Percentiles rank a stretch among this genome's conserved stretches.
phyloP scores from a whole-genome alignment of 2,888 invertebrate species.

The Drosophila vallismaia region DNA sequence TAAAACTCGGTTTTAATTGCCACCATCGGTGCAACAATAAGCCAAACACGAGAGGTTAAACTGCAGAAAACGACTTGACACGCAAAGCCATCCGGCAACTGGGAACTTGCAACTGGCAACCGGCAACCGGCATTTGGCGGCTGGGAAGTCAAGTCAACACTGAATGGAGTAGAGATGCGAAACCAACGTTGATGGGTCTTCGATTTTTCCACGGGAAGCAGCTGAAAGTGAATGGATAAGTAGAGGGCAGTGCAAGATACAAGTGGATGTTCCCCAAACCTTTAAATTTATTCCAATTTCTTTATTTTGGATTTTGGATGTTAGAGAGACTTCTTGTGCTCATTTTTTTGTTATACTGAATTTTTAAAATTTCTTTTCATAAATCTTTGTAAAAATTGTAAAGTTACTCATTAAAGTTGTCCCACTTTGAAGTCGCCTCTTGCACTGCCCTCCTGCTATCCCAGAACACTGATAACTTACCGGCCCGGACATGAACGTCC shows the following conservation, averaged over 20 bases:
- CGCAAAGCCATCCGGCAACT: constrained; percentile 29
- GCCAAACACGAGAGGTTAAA: constrained; percentile 28
- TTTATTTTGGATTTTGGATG: too few species aligned
- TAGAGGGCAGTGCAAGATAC: constrained; percentile 55
- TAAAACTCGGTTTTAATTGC: constrained; percentile 33
- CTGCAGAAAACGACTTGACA: constrained; percentile 30
- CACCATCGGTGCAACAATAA: constrained; percentile 33
- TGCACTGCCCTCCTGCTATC: constrained; percentile 55
- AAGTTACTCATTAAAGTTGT: too few species aligned
- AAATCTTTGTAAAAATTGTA: too few species aligned
- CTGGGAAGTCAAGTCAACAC: background rate
- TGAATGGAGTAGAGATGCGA: background rate
- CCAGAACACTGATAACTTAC: constrained; percentile 85
- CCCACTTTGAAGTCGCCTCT: background rate
- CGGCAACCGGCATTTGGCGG: constrained; percentile 21
- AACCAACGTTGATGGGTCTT: constrained; percentile 48
- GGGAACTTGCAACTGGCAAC: constrained; percentile 13
- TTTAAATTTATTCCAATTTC: too few species aligned
- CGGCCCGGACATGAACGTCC: constrained; percentile 97
- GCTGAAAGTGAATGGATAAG: constrained; percentile 48
- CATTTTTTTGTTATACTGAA: too few species aligned
- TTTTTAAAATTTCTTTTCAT: too few species aligned
- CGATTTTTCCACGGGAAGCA: constrained; percentile 16
- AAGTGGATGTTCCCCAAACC: background rate
- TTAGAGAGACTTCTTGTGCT: too few species aligned